Conservation (phyloP, 1,140 invertebrate genomes). For the Aphelenchoides besseyi region DNA sequence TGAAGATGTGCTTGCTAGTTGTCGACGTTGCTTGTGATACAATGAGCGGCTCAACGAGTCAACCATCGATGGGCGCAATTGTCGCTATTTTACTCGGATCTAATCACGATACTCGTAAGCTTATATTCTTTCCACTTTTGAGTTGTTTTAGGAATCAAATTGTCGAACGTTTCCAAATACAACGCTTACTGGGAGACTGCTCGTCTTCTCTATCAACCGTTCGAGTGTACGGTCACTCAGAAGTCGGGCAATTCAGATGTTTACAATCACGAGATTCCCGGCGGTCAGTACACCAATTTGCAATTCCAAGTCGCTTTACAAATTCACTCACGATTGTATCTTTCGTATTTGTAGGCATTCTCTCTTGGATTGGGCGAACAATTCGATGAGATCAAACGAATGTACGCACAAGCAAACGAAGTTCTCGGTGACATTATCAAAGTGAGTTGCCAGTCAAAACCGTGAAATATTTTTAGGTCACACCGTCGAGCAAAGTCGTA, state of each 20-base stretch:
- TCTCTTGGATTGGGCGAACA: constrained; percentile 91
- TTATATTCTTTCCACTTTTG: neutral
- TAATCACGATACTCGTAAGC: constrained; percentile 69
- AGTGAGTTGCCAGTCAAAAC: constrained; percentile 64
- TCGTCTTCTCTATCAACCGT: constrained; percentile 90
- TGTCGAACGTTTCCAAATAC: constrained; percentile 82
- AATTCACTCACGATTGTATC: neutral
- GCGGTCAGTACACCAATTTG: constrained; percentile 97
- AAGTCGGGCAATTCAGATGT: constrained; percentile 99
- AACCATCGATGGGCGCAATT: constrained; percentile 95
- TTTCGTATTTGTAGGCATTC: constrained; percentile 74
- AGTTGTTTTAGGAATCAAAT: constrained; percentile 69
- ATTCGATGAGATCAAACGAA: constrained; percentile 90
- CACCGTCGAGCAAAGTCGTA: constrained; percentile 96
- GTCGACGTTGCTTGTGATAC: constrained; percentile 97
- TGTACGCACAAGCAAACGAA: constrained; percentile 89
- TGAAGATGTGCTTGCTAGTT: too few relatives aligned
- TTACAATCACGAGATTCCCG: constrained; percentile 94
- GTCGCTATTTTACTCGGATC: constrained; percentile 78
- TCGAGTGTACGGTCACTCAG: constrained; percentile 96
- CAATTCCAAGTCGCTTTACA: constrained; percentile 74
- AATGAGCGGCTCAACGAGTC: constrained; percentile 96
- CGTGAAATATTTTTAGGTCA: constrained; percentile 70
- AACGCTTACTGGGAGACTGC: constrained; percentile 99
- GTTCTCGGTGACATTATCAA: constrained; percentile 96